These are phyloP conservation scores for Perca fluviatilis DNA, from an alignment of 2,113 vertebrate species.

Conservation along the genomic window DNA sequence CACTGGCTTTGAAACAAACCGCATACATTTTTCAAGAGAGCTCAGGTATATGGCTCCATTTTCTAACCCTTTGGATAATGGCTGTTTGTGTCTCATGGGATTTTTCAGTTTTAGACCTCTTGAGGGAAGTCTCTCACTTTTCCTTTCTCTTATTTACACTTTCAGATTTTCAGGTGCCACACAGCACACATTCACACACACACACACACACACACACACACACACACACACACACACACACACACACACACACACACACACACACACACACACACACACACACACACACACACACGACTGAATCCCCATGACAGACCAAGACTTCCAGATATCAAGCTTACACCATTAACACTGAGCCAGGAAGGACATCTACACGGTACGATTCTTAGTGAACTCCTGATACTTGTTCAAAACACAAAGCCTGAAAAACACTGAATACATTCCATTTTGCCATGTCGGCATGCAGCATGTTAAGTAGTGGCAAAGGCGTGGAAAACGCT, in stretches of 20 bases:
- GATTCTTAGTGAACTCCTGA: background rate
- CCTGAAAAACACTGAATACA: background rate
- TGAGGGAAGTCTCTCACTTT: background rate
- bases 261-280: too few species aligned
- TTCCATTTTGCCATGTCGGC: background rate
- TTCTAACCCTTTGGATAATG: background rate
- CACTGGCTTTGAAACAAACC: background rate
- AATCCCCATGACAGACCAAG: background rate
- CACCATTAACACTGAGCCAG: background rate
- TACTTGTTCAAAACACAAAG: background rate
- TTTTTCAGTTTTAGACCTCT: background rate
- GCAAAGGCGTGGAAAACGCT: constrained; percentile 3
- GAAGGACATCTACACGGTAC: background rate
- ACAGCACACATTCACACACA: too few species aligned
- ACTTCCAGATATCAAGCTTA: background rate
- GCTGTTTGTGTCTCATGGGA: background rate
- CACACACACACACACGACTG: background rate
- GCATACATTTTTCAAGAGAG: background rate
- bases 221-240: too few species aligned
- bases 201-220: background rate
- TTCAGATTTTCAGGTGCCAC: background rate
- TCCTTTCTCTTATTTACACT: constrained; percentile 13
- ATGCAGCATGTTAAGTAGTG: background rate
- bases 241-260: too few species aligned
- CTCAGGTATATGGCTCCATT: background rate